These are phyloP conservation scores for Portevinia maculata DNA, from an alignment of 2,888 invertebrate species.

Conservation along the genomic window DNA sequence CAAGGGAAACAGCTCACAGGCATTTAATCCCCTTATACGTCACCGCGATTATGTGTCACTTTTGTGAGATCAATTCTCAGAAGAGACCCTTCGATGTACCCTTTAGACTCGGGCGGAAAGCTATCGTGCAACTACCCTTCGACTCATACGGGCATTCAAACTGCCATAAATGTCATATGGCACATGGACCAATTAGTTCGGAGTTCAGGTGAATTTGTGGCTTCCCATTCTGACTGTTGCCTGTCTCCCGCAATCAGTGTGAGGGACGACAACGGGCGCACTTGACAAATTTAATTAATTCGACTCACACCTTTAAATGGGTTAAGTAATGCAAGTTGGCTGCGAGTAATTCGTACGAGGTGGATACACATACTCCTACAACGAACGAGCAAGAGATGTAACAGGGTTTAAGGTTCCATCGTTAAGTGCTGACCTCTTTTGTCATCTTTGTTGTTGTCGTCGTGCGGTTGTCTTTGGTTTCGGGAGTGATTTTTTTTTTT, in stretches of 20 bases:
- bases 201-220: slow-evolving; percentile 40
- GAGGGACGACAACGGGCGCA: slow-evolving; percentile 23
- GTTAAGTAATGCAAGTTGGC: slow-evolving; percentile 65
- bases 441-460: slow-evolving; percentile 23
- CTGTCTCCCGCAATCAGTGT: slow-evolving; percentile 24
- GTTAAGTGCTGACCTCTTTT: slow-evolving; percentile 51
- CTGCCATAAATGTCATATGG: slow-evolving; percentile 54
- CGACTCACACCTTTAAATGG: slow-evolving; percentile 57
- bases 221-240: slow-evolving; percentile 39
- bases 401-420: slow-evolving; percentile 35
- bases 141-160: slow-evolving; percentile 49
- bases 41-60: slow-evolving; percentile 47
- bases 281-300: slow-evolving; percentile 74
- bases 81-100: background rate
- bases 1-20: background rate
- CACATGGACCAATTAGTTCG: slow-evolving; percentile 63
- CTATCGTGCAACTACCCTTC: background rate
- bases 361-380: slow-evolving; percentile 9
- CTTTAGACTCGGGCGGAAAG: background rate
- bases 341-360: slow-evolving; percentile 28
- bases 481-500: slow-evolving; percentile 14
- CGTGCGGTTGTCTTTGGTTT: background rate
- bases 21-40: slow-evolving; percentile 38
- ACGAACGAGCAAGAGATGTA: slow-evolving; percentile 15
- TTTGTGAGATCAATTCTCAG: slow-evolving; percentile 49